phyloP scores from a whole-genome alignment of 2,888 invertebrate species.

The Orchesella flavescens region DNA sequence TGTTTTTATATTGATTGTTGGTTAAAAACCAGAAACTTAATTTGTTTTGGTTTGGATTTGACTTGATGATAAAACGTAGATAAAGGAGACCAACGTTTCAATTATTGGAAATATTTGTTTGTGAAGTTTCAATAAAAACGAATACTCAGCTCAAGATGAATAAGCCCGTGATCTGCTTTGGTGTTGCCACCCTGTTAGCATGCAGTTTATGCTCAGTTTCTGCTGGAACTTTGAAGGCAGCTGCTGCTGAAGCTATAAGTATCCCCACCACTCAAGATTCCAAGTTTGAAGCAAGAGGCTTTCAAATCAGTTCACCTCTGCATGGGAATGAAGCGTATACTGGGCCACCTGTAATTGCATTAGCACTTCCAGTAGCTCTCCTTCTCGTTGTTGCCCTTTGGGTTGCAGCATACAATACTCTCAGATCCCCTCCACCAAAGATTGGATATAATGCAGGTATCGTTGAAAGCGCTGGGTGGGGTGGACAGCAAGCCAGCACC shows the following conservation, averaged over 20 bases:
- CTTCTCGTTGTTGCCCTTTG: conserved; percentile 58
- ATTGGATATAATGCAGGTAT: conserved; percentile 58
- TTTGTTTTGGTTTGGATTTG: too few species aligned
- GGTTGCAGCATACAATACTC: conserved; percentile 66
- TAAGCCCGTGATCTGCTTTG: conserved; percentile 24
- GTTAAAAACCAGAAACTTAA: too few species aligned
- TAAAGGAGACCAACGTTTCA: too few species aligned
- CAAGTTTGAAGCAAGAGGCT: conserved; percentile 42
- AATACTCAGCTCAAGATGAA: conserved; percentile 1
- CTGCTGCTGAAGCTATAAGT: conserved; percentile 54
- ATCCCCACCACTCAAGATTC: neutral
- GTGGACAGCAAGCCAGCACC: conserved; percentile 17
- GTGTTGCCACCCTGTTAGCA: conserved; percentile 10
- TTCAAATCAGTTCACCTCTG: conserved; percentile 7
- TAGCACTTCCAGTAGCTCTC: conserved; percentile 64
- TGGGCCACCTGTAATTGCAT: conserved; percentile 61
- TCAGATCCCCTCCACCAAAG: conserved; percentile 60
- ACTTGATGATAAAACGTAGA: too few species aligned
- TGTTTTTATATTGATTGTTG: too few species aligned
- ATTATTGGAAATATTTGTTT: conserved; percentile 1
- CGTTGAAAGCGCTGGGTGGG: conserved; percentile 61
- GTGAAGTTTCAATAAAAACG: conserved; percentile 4
- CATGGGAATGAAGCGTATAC: conserved; percentile 59
- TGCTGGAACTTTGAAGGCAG: conserved; percentile 52
- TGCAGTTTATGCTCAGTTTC: conserved; percentile 19